Percentiles rank a stretch among this genome's conserved stretches.
Evolutionary conservation across 2,113 vertebrate genomes (phyloP).

Genomic region (Pyrgilauda ruficollis): DNA sequence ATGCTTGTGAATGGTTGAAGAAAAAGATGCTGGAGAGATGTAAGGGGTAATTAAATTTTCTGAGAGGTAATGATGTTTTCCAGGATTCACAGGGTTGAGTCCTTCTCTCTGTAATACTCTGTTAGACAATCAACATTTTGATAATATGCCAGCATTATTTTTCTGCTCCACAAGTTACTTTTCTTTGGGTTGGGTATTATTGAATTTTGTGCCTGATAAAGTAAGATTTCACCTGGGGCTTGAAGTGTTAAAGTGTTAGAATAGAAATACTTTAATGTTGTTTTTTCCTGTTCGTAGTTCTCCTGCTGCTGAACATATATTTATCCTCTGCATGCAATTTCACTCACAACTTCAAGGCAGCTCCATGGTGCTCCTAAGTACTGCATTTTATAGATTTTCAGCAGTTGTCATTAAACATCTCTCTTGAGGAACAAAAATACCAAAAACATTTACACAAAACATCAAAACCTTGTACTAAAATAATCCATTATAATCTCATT

Average conservation of each 20-base stretch:
- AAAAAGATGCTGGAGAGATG: neutral
- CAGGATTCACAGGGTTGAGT: neutral
- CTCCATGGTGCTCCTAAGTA: neutral
- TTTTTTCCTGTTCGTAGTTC: neutral
- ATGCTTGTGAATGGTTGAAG: neutral
- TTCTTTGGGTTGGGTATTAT: neutral
- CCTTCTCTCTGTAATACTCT: neutral
- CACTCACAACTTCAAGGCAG: slow-evolving; percentile 10
- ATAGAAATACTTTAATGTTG: neutral
- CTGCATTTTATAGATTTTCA: slow-evolving; percentile 24
- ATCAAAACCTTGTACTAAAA: neutral
- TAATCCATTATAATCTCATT: neutral
- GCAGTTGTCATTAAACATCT: neutral
- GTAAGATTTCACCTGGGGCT: neutral
- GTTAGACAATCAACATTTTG: neutral
- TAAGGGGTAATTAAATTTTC: neutral
- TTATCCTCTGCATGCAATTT: neutral
- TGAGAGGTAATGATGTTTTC: neutral
- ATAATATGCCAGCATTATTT: neutral
- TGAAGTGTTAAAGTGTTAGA: neutral
- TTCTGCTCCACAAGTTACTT: neutral
- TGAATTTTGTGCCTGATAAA: neutral
- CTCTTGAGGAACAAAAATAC: neutral
- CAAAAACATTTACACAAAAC: neutral
- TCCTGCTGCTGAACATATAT: neutral